These are phyloP conservation scores for Aegypius monachus DNA, from an alignment of 2,113 vertebrate species.

Conservation along the genomic window DNA sequence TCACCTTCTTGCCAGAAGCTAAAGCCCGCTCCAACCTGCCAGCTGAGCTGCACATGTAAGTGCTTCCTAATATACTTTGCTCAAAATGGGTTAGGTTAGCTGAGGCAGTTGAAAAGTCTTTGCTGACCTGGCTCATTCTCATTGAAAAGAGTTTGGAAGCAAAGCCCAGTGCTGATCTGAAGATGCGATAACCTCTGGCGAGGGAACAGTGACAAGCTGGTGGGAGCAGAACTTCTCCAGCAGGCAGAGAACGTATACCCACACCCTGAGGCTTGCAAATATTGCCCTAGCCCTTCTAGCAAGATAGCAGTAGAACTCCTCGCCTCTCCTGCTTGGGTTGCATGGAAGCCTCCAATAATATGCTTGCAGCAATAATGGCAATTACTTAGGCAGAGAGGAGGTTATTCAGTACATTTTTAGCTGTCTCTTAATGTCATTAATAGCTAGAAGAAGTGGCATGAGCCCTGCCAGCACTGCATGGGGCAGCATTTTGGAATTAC, in stretches of 20 bases:
- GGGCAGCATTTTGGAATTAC: not conserved
- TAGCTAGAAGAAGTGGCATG: not conserved
- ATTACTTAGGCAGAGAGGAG: not conserved
- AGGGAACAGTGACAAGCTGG: not conserved
- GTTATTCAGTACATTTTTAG: not conserved
- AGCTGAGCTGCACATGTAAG: conserved; percentile 16
- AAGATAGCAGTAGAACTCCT: not conserved
- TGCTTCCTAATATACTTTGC: not conserved
- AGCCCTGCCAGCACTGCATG: conserved; percentile 11
- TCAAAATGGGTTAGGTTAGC: not conserved
- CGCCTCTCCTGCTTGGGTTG: not conserved
- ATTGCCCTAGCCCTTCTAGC: not conserved
- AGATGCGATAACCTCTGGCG: not conserved
- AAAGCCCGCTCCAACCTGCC: not conserved
- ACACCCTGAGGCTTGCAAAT: not conserved
- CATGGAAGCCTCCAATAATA: not conserved
- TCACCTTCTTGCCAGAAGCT: conserved; percentile 29
- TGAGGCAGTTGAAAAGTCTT: not conserved
- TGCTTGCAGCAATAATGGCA: not conserved
- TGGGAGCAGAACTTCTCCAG: not conserved
- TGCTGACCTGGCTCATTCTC: conserved; percentile 45
- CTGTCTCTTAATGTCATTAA: conserved; percentile 5
- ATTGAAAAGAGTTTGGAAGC: conserved; percentile 24
- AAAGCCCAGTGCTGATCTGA: not conserved
- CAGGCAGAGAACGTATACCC: accelerated